Base-by-base conservation (phyloP, 2,797 vertebrate genomes). In the Staurois parvus region DNA sequence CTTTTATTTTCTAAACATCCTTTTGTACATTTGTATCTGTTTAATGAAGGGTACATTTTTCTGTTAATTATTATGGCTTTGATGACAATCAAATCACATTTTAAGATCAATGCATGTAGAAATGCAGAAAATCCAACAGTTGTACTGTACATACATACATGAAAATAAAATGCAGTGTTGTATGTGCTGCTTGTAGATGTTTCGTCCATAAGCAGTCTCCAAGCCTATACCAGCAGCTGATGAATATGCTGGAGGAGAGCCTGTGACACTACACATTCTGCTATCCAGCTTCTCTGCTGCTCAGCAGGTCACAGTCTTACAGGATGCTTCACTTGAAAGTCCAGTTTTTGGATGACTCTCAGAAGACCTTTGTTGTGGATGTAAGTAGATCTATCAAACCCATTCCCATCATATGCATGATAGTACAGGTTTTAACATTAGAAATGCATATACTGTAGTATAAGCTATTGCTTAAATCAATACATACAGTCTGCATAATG, bases 351-450 rank as follows among this genome's bases (percentile, higher is more conserved):
- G 94, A 95, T 92, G 94, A 95, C 88, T 94, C 94, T 86, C 94
- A 95, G 93, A 95, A 95, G 93, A 95, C 94, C 92, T 95, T 95
- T 87, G 93, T 95, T 69, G 94, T 95, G 83, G 95, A 95, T 91
- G 95, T 95, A 94, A 95, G 95, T 95, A 82, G 66, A 67, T 79
- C 10, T 34, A 32, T 81, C 68, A 72, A 34, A 11, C 15, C 13
- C 15, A 73, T 40, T 12, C 11, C 59, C n/a, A 26, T 64, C 59
- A 26, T 9, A 64, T 26, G 59, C 11, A 24, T 64, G 59, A 64
- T 15, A 48, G 45, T 15, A 17, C 48, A 52, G 17, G 48, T 19
- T 52, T 52, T 52, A 4, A 52, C 48, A 17, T 13, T 52, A 52
- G 42, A 45, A 45, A 45, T 45, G 42, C 2, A 13, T 45, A 45